Base-by-base conservation (phyloP, 1,140 invertebrate species). In the Drosophila subobscura region DNA sequence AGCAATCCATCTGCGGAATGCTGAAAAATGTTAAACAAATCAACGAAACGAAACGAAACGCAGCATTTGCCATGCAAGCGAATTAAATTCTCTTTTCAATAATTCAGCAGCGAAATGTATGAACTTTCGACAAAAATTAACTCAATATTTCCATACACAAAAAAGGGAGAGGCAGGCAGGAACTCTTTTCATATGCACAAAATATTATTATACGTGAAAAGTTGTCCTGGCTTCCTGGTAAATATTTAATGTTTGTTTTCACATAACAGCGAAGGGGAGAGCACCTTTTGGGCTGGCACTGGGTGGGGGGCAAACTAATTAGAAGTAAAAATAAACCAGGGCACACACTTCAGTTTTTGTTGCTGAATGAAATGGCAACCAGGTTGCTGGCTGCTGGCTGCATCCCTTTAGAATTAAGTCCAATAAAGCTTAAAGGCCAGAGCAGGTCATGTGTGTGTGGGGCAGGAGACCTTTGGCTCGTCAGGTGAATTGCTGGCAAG, bases 231-330 rank as follows among this genome's bases (percentile, higher is more conserved):
- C 58, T 71, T 50, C 56, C 65, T 49, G 41, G 57, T 85, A 81
- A 86, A 85, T 85, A 81, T 77, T 86, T 85, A 81, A 85, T 86
- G 53, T 67, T 29, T 54, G 60, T 63, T 75, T 63, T 45, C 40
- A 55, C 25, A 64, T 23, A 33, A 45, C 23, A 33, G 53, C 14
- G 33, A 40, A 22, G 37, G 53, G 40, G 8, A 12, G 40, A 23
- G 40, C 33, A 44, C 22, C 20, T 46, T 37, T 8, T 56, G 22
- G 41, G 8, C 10, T 14, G 5, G 2, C 7, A 16, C 37, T 22
- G 59, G 37, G 1, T 4, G 27, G 16, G 29, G 46, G 44, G 33
- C 46, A 74, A 74, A 74, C 71, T 74, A 74, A 74, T 74, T 74
- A 74, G 52, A 50, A 72, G 57, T 52, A 40, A 72, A 72, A 73